Conservation (phyloP, 2,113 vertebrate species). For the Hipposideros armiger region DNA sequence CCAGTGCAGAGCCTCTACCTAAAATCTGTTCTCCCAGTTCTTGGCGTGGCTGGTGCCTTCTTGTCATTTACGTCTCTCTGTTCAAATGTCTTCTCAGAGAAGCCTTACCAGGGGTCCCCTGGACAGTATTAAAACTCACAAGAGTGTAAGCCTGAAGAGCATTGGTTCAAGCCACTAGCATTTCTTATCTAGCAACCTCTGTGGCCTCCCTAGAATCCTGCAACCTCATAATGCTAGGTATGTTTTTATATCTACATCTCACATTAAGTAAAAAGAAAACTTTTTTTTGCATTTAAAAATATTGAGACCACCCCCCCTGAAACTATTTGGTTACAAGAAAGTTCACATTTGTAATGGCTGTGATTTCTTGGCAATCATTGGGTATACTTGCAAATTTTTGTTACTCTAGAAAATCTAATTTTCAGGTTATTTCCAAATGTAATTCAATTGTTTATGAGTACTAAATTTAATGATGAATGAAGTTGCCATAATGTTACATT, state of each 20-base stretch:
- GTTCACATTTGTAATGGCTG: neutral
- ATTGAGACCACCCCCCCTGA: neutral
- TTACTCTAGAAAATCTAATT: constrained; percentile 46
- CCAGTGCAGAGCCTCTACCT: neutral
- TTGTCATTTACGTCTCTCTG: neutral
- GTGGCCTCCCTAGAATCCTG: neutral
- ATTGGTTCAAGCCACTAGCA: neutral
- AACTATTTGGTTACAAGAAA: constrained; percentile 10
- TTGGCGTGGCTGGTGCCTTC: neutral
- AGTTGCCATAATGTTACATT: constrained; percentile 9
- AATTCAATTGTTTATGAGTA: neutral
- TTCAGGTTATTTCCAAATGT: constrained; percentile 39
- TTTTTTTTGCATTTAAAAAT: neutral
- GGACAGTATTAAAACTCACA: neutral
- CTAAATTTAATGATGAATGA: neutral
- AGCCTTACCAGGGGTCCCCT: neutral
- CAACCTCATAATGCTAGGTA: neutral
- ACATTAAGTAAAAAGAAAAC: neutral
- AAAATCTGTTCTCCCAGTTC: neutral
- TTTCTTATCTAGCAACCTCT: neutral
- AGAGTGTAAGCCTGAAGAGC: neutral
- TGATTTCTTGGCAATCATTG: constrained; percentile 9
- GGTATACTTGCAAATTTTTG: constrained; percentile 24
- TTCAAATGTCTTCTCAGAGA: neutral
- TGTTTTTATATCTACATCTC: neutral